A percentile compares a stretch with the other conserved stretches of the same genome.
phyloP scores from a whole-genome alignment of 2,888 invertebrate genomes.

The Drosophila pseudotalamancana region DNA sequence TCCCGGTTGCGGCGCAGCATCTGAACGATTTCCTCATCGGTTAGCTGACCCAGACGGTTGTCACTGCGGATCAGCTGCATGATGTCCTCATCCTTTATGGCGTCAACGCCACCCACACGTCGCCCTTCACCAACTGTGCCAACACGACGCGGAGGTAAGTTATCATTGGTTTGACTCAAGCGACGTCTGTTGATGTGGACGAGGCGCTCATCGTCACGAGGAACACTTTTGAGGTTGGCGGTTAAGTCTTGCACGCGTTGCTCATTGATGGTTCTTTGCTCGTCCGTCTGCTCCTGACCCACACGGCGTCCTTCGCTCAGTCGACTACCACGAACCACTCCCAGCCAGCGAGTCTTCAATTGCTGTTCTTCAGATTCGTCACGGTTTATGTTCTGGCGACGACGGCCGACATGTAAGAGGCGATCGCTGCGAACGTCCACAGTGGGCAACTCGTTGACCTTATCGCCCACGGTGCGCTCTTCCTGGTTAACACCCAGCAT shows the following conservation, averaged over 20 bases:
- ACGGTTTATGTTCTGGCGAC: constrained; percentile 42
- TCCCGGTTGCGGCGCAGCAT: constrained; percentile 38
- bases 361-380: constrained; percentile 23
- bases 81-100: constrained; percentile 15
- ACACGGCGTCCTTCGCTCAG: constrained; percentile 23
- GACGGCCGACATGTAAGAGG: constrained; percentile 57
- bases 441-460: constrained; percentile 39
- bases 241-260: not conserved
- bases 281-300: not conserved
- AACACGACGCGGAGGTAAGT: constrained; percentile 25
- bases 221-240: constrained; percentile 37
- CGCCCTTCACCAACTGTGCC: constrained; percentile 42
- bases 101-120: constrained; percentile 16
- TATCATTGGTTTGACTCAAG: constrained; percentile 24
- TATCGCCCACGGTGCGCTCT: not conserved
- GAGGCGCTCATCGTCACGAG: constrained; percentile 58
- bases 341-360: constrained; percentile 19
- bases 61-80: constrained; percentile 16
- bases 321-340: constrained; percentile 27
- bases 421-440: constrained; percentile 46
- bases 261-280: not conserved
- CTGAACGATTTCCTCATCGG: constrained; percentile 46
- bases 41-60: constrained; percentile 11
- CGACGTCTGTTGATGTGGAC: constrained; percentile 56
- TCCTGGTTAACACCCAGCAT: not conserved